A percentile compares a stretch with the other conserved stretches of the same genome.
Evolutionary conservation across 23 tunicate genomes (phyloP).

Genomic region (Halocynthia roretzi): DNA sequence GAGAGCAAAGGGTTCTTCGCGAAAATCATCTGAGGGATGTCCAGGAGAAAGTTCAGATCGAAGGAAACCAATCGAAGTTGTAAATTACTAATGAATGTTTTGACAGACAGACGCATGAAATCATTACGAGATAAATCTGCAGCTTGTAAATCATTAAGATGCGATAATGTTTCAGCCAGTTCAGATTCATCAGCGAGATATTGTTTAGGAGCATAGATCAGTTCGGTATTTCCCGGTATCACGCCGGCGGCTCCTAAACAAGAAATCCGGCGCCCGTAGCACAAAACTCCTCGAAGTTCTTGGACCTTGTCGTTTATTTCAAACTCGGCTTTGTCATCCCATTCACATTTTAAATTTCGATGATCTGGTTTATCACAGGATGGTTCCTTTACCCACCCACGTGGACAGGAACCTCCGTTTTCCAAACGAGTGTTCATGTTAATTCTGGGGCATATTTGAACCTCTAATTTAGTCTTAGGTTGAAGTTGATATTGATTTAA

Average conservation of each 20-base stretch:
- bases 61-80: slow-evolving; percentile 6
- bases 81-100: not conserved
- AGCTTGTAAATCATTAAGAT: slow-evolving; percentile 6
- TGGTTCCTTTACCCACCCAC: slow-evolving; percentile 17
- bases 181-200: slow-evolving; percentile 5
- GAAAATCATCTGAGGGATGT: slow-evolving; percentile 10
- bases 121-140: slow-evolving; percentile 15
- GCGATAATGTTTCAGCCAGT: slow-evolving; percentile 17
- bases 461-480: no score
- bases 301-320: not conserved
- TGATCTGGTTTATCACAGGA: slow-evolving; percentile 4
- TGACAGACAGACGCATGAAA: not conserved
- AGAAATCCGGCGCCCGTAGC: not conserved
- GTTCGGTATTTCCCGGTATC: slow-evolving; percentile 16
- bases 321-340: slow-evolving; percentile 10
- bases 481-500: no score
- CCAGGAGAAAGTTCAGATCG: slow-evolving; percentile 9
- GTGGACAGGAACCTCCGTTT: slow-evolving; percentile 10
- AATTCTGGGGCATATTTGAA: no score
- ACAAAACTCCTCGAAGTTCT: slow-evolving; percentile 2
- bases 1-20: not conserved
- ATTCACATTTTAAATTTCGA: slow-evolving; percentile 8
- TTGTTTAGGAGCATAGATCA: slow-evolving; percentile 9
- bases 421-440: not conserved
- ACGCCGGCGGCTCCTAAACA: slow-evolving; percentile 8